Conservation (phyloP, 2,113 vertebrate species). For the Engystomops pustulosus region DNA sequence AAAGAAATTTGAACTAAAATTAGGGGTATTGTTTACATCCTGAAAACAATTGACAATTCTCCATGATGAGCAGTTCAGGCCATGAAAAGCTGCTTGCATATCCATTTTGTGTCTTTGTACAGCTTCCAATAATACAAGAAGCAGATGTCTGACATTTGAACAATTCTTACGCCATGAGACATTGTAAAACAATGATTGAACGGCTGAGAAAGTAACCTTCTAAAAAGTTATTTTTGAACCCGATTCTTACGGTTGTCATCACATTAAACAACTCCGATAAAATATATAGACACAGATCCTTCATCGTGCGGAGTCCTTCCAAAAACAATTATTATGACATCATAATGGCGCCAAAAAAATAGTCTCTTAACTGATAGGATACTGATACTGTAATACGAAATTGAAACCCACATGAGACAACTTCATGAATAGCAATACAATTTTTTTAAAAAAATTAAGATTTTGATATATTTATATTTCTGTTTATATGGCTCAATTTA, state of each 20-base stretch:
- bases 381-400: slow-evolving; percentile 8
- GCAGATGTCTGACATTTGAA: slow-evolving; percentile 33
- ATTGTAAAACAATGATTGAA: slow-evolving; percentile 21
- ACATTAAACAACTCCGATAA: slow-evolving; percentile 3
- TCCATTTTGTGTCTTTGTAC: slow-evolving; percentile 27
- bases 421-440: neutral
- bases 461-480: too few relatives aligned
- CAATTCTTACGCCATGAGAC: neutral
- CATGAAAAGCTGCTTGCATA: slow-evolving; percentile 12
- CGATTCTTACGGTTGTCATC: slow-evolving; percentile 19
- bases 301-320: neutral
- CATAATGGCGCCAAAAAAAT: slow-evolving; percentile 33
- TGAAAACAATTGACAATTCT: neutral
- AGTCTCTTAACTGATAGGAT: neutral
- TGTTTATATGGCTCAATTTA: too few relatives aligned
- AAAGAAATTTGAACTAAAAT: neutral
- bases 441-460: too few relatives aligned
- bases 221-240: slow-evolving; percentile 18
- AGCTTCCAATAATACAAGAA: slow-evolving; percentile 40
- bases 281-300: neutral
- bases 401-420: neutral
- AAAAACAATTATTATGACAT: slow-evolving; percentile 35
- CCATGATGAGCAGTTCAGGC: neutral
- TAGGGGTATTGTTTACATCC: slow-evolving; percentile 2
- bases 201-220: slow-evolving; percentile 11